Percentiles rank a stretch among this genome's conserved stretches.
Conservation (phyloP, 2,797 vertebrate genomes). For the Phaenicophaeus curvirostris region DNA sequence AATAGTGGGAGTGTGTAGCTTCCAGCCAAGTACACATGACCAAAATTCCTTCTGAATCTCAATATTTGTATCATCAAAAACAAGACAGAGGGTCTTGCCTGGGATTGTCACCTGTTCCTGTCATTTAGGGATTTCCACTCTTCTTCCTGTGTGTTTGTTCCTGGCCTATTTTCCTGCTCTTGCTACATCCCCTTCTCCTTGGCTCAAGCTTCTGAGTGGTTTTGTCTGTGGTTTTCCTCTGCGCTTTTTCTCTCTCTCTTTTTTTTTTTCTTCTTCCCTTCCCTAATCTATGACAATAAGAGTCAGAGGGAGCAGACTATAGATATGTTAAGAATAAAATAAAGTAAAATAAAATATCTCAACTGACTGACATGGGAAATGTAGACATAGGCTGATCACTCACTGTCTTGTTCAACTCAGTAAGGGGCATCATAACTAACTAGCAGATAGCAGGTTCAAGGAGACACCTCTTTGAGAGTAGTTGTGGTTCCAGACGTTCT, state of each 20-base stretch:
- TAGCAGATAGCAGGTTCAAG: not conserved
- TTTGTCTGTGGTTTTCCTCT: not conserved
- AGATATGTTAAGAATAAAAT: not conserved
- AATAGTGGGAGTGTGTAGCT: not conserved
- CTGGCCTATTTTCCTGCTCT: not conserved
- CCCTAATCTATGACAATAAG: not conserved
- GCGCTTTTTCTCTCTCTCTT: not conserved
- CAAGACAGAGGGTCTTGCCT: not conserved
- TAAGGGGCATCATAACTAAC: not conserved
- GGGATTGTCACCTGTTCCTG: not conserved
- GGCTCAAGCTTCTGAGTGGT: not conserved
- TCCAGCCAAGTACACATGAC: not conserved
- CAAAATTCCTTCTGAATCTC: not conserved
- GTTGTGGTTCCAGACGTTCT: not conserved
- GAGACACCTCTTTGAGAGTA: not conserved
- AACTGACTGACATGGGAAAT: not conserved
- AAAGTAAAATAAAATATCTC: fast-evolving
- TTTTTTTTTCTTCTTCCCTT: too few species aligned
- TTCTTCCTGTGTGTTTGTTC: not conserved
- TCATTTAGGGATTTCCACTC: not conserved
- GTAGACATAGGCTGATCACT: not conserved
- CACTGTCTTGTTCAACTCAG: not conserved
- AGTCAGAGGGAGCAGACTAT: not conserved
- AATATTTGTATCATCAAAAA: not conserved
- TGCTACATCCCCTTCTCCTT: not conserved